Conservation (phyloP, 2,113 vertebrate genomes). For the Equus quagga region DNA sequence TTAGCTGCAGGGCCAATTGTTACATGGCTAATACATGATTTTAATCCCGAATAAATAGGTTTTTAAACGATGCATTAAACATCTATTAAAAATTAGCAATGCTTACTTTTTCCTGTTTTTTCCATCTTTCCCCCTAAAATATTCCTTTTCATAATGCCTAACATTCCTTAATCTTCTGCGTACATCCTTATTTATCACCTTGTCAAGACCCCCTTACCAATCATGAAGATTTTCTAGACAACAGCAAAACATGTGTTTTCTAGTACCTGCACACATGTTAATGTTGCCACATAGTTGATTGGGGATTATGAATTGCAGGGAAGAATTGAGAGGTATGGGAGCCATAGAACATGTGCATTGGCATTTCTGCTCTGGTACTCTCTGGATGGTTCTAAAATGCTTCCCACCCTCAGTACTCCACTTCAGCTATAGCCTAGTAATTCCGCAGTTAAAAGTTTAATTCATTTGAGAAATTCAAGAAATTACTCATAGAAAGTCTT, state of each 20-base stretch:
- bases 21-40: not conserved
- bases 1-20: not conserved
- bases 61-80: not conserved
- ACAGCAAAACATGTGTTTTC: not conserved
- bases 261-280: not conserved
- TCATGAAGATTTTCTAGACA: not conserved
- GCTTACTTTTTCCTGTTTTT: not conserved
- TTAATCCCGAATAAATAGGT: not conserved
- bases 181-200: not conserved
- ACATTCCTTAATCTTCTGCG: not conserved
- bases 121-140: not conserved
- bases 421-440: not conserved
- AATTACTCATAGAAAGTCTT: not conserved
- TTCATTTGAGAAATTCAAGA: not conserved
- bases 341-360: not conserved
- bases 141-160: not conserved
- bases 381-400: not conserved
- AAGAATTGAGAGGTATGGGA: not conserved
- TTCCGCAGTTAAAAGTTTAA: not conserved
- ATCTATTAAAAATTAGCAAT: not conserved
- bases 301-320: not conserved
- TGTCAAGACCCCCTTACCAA: not conserved
- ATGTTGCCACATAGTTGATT: not conserved
- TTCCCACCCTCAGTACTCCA: not conserved
- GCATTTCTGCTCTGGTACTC: not conserved